Conservation (phyloP, 2,113 vertebrate genomes). For the Plotosus lineatus region DNA sequence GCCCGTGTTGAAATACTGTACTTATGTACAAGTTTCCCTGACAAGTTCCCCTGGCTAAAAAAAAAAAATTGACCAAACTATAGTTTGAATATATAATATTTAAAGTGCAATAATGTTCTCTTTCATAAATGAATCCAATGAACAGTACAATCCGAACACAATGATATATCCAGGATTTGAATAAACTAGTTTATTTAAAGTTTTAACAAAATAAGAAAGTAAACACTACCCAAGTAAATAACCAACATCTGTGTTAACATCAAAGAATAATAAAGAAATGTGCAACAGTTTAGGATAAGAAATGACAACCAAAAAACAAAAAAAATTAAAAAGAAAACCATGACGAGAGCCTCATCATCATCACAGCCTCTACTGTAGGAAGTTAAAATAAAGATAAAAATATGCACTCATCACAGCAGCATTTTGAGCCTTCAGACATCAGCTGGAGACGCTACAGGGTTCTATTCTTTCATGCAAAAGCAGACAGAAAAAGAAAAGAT, state of each 20-base stretch:
- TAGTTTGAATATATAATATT: no score
- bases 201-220: conserved; percentile 50
- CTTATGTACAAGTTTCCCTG: no score
- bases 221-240: conserved; percentile 37
- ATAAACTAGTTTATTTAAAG: conserved; percentile 62
- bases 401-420: not conserved
- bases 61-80: not conserved
- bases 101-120: not conserved
- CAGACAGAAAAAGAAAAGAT: not conserved
- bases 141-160: not conserved
- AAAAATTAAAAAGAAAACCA: not conserved
- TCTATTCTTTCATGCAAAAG: not conserved
- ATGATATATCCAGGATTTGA: not conserved
- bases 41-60: not conserved
- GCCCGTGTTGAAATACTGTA: no score
- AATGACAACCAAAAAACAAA: no score
- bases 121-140: not conserved
- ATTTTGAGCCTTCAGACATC: not conserved
- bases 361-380: not conserved
- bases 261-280: conserved; percentile 51
- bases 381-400: not conserved
- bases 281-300: conserved; percentile 56
- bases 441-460: not conserved
- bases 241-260: conserved; percentile 43
- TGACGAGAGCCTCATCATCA: conserved; percentile 28